A percentile compares a stretch with the other conserved stretches of the same genome.
phyloP scores from a whole-genome alignment of 2,113 vertebrate genomes.

The Aix galericulata region DNA sequence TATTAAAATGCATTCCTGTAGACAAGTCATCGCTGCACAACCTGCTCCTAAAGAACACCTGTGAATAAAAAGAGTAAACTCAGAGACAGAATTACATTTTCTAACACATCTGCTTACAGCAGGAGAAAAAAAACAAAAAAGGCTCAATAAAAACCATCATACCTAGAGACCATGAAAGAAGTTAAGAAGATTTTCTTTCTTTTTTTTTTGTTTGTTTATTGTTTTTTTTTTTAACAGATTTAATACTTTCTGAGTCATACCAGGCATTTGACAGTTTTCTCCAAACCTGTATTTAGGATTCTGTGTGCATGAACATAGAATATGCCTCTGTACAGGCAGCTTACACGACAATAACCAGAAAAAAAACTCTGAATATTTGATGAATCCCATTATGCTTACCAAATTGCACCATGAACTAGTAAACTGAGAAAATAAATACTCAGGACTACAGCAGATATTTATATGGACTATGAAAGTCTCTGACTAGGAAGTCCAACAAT shows the following conservation, averaged over 20 bases:
- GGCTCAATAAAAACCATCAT: background rate
- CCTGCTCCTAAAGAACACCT: background rate
- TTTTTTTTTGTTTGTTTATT: too few relatives aligned
- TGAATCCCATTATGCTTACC: background rate
- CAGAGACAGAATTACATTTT: background rate
- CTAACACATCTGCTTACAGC: background rate
- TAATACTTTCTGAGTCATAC: background rate
- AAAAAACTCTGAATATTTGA: background rate
- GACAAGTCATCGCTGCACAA: background rate
- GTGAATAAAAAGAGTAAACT: background rate
- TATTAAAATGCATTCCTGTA: slow-evolving; percentile 32
- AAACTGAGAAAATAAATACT: background rate
- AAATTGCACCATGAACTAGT: background rate
- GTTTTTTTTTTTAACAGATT: background rate
- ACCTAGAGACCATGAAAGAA: background rate
- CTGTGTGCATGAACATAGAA: background rate
- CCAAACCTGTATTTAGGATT: background rate
- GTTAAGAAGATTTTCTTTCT: too few relatives aligned
- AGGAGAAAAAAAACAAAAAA: background rate
- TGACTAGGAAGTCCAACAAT: background rate
- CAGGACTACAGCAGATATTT: background rate
- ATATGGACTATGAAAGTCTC: background rate
- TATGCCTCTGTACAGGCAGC: background rate
- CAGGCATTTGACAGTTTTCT: background rate
- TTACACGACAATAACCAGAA: background rate